Base-by-base conservation (phyloP, 2,888 invertebrate species). In the Rutpela maculata region DNA sequence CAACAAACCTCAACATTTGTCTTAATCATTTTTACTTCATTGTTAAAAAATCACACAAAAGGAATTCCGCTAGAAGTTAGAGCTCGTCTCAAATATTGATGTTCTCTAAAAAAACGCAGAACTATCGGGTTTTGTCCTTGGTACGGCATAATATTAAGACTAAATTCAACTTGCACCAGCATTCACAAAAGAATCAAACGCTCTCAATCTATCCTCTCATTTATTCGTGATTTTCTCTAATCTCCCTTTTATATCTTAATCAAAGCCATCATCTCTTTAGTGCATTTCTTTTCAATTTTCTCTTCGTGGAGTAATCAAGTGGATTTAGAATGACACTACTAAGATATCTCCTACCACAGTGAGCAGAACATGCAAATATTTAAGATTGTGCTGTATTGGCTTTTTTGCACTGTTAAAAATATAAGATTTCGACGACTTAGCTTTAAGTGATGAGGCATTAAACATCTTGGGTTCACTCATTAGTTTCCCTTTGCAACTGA, bases 191-290 rank as follows among this genome's bases (percentile, higher is more conserved):
- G 59, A 26, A 57, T 35, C 50, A 35, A 59, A 69, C 69, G 59
- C 17, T 22, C 9, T 31, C 55, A 26, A 56, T 31, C 15, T 26
- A 68, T 3, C 12, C 56, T 22, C 38, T 67, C 56, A 26, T 9
- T 69, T 69, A 31, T 59, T 59, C 31, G 50, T 31, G 59, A 15
- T 57, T n/a, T 69, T 35, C 57, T 18, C 57, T 57, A 69, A 67
- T 69, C 35, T 59, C 38, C 56, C 38, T 57, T 57, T 59, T 69
- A 18, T 26, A 19, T 38, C 59, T 69, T 69, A 69, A 57, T 69
- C 69, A 69, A 59, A 59, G 17, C 22, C 67, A 22, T 50, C 67
- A 22, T 50, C 50, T 31, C 35, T 18, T 31, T 10, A 22, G 12
- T 65, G 43, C 65, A 65, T 43, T 65, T 65, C 63, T 38, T 63